phyloP scores from a whole-genome alignment of 2,797 vertebrate genomes.

The Phalanger gymnotis region DNA sequence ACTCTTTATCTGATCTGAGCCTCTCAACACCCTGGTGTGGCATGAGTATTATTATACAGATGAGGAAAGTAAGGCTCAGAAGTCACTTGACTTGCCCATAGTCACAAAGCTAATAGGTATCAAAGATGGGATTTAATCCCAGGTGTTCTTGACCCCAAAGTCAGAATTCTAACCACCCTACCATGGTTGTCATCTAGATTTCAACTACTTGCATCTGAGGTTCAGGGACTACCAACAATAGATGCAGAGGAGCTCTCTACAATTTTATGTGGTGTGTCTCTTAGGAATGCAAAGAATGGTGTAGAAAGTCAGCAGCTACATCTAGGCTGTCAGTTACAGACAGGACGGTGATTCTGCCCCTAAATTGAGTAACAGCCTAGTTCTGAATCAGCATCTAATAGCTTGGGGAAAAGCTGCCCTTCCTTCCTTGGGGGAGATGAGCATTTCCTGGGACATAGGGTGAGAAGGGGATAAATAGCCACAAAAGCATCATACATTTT shows the following conservation, averaged over 20 bases:
- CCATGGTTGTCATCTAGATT: neutral
- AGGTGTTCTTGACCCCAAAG: neutral
- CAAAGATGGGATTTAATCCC: neutral
- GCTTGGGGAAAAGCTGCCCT: neutral
- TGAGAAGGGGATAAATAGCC: neutral
- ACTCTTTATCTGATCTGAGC: neutral
- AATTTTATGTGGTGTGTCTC: neutral
- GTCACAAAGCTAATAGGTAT: neutral
- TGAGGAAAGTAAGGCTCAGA: neutral
- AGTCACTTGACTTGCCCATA: neutral
- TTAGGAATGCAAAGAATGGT: constrained; percentile 18
- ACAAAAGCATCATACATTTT: neutral
- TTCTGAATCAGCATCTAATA: neutral
- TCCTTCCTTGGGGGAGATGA: neutral
- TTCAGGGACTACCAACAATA: neutral
- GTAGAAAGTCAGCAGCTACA: neutral
- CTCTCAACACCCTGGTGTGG: neutral
- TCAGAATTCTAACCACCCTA: neutral
- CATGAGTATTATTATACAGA: neutral
- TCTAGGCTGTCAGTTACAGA: neutral
- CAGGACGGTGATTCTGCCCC: neutral
- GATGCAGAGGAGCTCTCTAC: neutral
- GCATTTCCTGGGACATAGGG: neutral
- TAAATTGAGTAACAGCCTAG: neutral
- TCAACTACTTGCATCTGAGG: neutral